phyloP scores from a whole-genome alignment of 1,140 invertebrate species.

The Rhyzopertha dominica region DNA sequence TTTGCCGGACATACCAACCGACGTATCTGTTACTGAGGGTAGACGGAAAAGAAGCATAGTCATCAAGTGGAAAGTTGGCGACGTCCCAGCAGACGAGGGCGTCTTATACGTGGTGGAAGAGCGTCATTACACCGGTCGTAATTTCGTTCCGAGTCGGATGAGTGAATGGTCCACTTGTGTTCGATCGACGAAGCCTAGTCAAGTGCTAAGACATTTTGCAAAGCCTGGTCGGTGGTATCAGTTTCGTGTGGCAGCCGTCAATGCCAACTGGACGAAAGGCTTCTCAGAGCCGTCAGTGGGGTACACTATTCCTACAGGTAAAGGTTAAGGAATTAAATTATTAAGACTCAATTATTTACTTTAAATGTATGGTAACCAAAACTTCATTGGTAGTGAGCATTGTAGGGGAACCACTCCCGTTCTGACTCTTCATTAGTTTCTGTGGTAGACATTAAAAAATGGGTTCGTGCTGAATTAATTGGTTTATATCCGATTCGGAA shows the following conservation, averaged over 20 bases:
- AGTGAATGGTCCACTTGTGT: slow-evolving; percentile 50
- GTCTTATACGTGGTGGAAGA: slow-evolving; percentile 52
- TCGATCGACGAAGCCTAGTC: slow-evolving; percentile 44
- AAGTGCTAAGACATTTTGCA: slow-evolving; percentile 53
- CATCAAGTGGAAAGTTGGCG: slow-evolving; percentile 41
- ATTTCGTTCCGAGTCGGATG: slow-evolving; percentile 49
- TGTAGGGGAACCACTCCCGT: no score
- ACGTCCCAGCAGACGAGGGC: slow-evolving; percentile 7
- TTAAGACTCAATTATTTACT: no score
- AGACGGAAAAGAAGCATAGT: slow-evolving; percentile 36
- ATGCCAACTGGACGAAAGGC: slow-evolving; percentile 61
- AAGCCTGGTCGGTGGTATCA: slow-evolving; percentile 72
- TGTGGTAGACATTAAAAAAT: no score
- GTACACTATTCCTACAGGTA: no score
- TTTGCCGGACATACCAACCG: slow-evolving; percentile 46
- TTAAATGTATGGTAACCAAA: no score
- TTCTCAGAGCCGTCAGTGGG: slow-evolving; percentile 62
- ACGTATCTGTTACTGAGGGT: slow-evolving; percentile 40
- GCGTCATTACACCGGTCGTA: slow-evolving; percentile 51
- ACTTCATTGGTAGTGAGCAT: no score
- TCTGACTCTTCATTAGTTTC: no score
- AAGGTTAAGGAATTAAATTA: no score
- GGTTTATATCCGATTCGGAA: no score
- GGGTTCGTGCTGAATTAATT: no score
- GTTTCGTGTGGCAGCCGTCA: slow-evolving; percentile 68